These are phyloP conservation scores for Apteryx owenii DNA, from an alignment of 2,113 vertebrate genomes.

Conservation along the genomic window DNA sequence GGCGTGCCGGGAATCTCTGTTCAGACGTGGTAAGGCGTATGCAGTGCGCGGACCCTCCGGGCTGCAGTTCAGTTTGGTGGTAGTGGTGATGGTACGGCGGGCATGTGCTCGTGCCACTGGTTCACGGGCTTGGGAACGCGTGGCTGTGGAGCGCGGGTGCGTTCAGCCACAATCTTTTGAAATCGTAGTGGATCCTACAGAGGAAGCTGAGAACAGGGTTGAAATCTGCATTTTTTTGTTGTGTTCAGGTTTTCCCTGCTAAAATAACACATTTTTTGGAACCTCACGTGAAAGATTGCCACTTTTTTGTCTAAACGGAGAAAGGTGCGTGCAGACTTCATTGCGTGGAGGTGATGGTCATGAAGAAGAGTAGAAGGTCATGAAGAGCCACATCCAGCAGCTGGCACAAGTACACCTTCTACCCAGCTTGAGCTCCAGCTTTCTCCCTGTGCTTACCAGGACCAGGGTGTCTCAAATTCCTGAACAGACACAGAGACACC, in stretches of 20 bases:
- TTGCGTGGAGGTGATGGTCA: fast-evolving
- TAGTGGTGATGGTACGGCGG: neutral
- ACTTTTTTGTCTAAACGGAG: neutral
- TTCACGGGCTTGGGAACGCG: fast-evolving
- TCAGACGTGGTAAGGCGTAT: neutral
- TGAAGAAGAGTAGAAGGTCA: neutral
- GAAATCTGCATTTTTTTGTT: neutral
- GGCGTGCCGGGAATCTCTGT: neutral
- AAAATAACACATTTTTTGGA: neutral
- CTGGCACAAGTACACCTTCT: neutral
- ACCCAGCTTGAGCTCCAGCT: neutral
- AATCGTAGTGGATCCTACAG: neutral
- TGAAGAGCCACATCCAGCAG: neutral
- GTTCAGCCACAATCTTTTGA: neutral
- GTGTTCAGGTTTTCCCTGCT: neutral
- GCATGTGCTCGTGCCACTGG: neutral
- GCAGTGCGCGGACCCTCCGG: fast-evolving
- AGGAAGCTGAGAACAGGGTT: neutral
- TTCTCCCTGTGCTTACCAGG: neutral
- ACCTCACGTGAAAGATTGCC: neutral
- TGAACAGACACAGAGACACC: neutral
- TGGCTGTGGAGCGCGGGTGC: fast-evolving
- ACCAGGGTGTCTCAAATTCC: fast-evolving
- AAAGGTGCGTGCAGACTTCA: neutral
- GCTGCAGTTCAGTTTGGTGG: neutral